A percentile compares a stretch with the other conserved stretches of the same genome.
These are phyloP conservation scores for Chitala chitala DNA, from an alignment of 2,113 vertebrate genomes.

Conservation along the genomic window DNA sequence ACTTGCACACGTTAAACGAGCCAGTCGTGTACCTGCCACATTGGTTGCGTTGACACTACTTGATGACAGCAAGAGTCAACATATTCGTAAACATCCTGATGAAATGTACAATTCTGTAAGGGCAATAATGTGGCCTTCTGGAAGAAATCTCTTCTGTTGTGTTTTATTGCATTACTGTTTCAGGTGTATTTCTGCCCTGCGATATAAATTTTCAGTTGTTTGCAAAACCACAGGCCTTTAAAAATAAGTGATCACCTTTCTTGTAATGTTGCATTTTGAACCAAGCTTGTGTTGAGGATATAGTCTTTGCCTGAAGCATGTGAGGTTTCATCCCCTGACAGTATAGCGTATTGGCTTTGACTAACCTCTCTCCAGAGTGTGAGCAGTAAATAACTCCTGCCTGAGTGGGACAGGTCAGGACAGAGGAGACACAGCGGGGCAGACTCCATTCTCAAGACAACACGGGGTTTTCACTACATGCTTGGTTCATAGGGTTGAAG, in stretches of 20 bases:
- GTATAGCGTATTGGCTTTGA: slow-evolving; percentile 50
- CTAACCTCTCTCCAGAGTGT: slow-evolving; percentile 53
- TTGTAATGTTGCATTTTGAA: not conserved
- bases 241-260: too few relatives aligned
- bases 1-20: too few relatives aligned
- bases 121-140: too few relatives aligned
- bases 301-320: slow-evolving; percentile 36
- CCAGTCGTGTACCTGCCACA: too few relatives aligned
- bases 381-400: slow-evolving; percentile 50
- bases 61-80: too few relatives aligned
- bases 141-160: not conserved
- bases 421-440: slow-evolving; percentile 13
- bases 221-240: too few relatives aligned
- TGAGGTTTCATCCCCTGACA: slow-evolving; percentile 51
- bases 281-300: not conserved
- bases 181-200: too few relatives aligned
- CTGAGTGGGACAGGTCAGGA: slow-evolving; percentile 38
- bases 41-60: too few relatives aligned
- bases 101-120: too few relatives aligned
- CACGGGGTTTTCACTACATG: not conserved
- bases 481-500: not conserved
- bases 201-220: too few relatives aligned
- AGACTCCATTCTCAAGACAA: too few relatives aligned
- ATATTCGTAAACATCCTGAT: too few relatives aligned
- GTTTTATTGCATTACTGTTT: not conserved